Evolutionary conservation across 2,113 vertebrate genomes (phyloP).

Genomic region (Rhadina sibilatrix): DNA sequence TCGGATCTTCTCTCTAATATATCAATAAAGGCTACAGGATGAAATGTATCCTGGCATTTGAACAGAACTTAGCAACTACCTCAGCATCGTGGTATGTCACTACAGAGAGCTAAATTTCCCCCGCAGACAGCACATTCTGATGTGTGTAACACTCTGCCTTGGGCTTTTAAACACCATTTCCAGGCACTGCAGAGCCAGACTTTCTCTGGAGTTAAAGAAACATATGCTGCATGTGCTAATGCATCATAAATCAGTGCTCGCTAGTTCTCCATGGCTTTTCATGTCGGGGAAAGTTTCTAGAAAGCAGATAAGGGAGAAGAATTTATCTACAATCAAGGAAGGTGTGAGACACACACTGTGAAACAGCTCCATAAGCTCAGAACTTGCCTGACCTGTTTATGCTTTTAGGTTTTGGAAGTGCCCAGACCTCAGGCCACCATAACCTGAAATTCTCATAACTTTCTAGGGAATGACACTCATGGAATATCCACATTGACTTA

Average conservation of each 20-base stretch:
- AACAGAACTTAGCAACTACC: not conserved
- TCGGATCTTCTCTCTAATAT: not conserved
- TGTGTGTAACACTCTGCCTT: not conserved
- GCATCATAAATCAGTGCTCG: not conserved
- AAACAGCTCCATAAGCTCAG: not conserved
- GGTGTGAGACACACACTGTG: not conserved
- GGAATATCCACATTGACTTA: not conserved
- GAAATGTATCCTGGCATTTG: not conserved
- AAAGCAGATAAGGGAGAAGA: slow-evolving; percentile 18
- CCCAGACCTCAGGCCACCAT: not conserved
- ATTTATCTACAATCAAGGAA: not conserved
- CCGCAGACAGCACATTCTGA: not conserved
- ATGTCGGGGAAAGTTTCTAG: not conserved
- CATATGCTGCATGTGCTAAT: not conserved
- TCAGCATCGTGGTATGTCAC: not conserved
- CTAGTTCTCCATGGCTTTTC: not conserved
- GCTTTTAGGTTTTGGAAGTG: not conserved
- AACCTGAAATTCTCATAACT: not conserved
- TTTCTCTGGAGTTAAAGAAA: not conserved
- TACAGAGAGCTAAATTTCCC: not conserved
- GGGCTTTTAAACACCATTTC: not conserved
- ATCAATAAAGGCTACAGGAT: not conserved
- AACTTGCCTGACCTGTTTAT: not conserved
- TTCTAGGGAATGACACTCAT: not conserved
- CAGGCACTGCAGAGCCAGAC: not conserved